These are phyloP conservation scores for Saccostrea echinata DNA, from an alignment of 1,140 invertebrate species.

Conservation along the genomic window DNA sequence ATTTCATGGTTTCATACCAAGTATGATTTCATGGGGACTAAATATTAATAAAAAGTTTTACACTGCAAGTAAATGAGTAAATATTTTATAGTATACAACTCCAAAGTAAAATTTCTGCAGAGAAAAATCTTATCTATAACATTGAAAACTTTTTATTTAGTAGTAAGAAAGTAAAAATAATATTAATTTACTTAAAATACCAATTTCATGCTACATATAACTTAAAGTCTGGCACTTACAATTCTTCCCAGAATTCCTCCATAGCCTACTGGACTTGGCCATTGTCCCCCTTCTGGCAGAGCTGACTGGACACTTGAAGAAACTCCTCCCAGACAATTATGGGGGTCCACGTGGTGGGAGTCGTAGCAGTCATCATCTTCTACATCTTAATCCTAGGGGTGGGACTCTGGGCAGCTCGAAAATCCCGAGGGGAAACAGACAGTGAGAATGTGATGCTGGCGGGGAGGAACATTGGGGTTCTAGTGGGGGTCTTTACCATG, in stretches of 20 bases:
- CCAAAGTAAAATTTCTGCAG: too few relatives aligned
- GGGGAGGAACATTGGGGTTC: constrained; percentile 95
- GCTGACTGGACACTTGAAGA: background rate
- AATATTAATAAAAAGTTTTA: too few relatives aligned
- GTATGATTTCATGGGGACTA: too few relatives aligned
- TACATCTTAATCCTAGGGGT: constrained; percentile 95
- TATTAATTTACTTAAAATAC: too few relatives aligned
- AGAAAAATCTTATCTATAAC: too few relatives aligned
- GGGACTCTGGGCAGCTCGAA: constrained; percentile 96
- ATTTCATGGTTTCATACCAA: too few relatives aligned
- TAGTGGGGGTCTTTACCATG: constrained; percentile 99
- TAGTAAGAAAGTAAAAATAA: too few relatives aligned
- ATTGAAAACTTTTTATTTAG: too few relatives aligned
- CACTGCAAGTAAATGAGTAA: too few relatives aligned
- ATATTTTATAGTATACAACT: too few relatives aligned
- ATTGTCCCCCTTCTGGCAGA: background rate
- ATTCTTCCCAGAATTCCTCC: background rate
- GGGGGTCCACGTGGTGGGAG: constrained; percentile 90
- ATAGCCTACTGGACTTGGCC: background rate
- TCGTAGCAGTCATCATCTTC: constrained; percentile 95
- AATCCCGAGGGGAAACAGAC: constrained; percentile 84
- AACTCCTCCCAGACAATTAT: constrained; percentile 50
- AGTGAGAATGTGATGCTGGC: constrained; percentile 98
- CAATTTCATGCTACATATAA: background rate
- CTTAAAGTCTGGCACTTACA: background rate